Evolutionary conservation across 2,888 invertebrate genomes (phyloP), one percentile per base, ranked within the genome.

Genomic region (Polyommatus iphigenia): DNA sequence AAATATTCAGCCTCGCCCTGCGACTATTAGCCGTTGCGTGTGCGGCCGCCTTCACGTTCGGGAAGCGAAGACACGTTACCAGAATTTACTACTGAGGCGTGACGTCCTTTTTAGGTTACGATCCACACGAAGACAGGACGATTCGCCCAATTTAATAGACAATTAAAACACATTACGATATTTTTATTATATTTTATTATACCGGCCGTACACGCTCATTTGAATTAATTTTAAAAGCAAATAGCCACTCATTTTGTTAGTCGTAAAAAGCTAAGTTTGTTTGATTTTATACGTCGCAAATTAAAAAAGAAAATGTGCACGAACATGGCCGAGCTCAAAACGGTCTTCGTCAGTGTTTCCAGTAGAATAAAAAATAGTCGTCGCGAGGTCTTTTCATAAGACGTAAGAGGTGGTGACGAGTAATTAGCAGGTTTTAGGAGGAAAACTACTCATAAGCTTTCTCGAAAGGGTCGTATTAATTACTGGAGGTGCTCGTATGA

Each of bases 401-500:
- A 84, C 83, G 82, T 85, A 85, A 87, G 85, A 88, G 89, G 87
- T 86, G 85, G 85, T 88, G 86, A 86, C 88, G 86, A 86, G 90
- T 92, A 93, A 93, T 93, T 93, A 92, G 93, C 91, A 91, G 87
- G 85, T 88, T 90, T 90, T 90, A 89, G 88, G 87, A 91, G 90
- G 88, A 92, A 92, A 91, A 91, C 93, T 92, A 93, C 93, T 93
- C 92, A 93, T 93, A 91, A 92, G 93, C 93, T 93, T 93, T 86
- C 92, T 93, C 91, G 89, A 90, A 86, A 91, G 91, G 90, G 91
- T 88, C 85, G 89, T 90, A 89, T 92, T 93, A 94, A 94, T 94
- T 94, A 93, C 91, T 89, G 88, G 90, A 90, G 91, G 90, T 89
- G 90, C 89, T 91, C 86, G 85, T 86, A 88, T 87, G 90, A 90